Percentiles rank a stretch among this genome's conserved stretches.
Evolutionary conservation across 2,888 invertebrate genomes (phyloP).

Genomic region (Cheilosia vulpina): DNA sequence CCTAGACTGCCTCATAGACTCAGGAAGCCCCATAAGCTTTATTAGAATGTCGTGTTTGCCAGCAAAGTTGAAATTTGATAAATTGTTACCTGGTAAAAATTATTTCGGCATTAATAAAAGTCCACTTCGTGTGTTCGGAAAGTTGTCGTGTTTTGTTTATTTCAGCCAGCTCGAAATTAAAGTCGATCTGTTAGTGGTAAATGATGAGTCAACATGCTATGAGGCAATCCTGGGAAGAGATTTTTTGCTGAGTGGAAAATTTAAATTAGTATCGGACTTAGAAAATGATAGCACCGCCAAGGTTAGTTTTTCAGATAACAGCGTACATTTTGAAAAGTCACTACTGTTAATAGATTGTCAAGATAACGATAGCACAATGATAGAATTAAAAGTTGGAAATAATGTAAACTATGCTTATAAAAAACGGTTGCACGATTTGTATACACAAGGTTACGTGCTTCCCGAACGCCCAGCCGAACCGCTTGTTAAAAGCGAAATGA

Average conservation of each 20-base stretch:
- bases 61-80: slow-evolving; percentile 27
- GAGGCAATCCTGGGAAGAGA: slow-evolving; percentile 29
- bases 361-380: neutral
- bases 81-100: neutral
- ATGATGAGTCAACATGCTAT: slow-evolving; percentile 37
- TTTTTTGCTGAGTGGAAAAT: slow-evolving; percentile 3
- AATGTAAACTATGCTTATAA: too few species aligned
- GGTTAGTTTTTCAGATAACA: neutral
- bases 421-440: too few species aligned
- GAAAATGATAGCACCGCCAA: neutral
- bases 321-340: neutral
- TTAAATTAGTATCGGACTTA: slow-evolving; percentile 1
- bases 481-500: too few species aligned
- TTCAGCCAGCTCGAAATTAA: slow-evolving; percentile 33
- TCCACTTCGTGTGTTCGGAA: slow-evolving; percentile 40
- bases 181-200: slow-evolving; percentile 27
- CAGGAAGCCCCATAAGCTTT: slow-evolving; percentile 66
- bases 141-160: slow-evolving; percentile 43
- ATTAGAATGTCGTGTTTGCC: slow-evolving; percentile 35
- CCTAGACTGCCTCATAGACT: slow-evolving; percentile 72
- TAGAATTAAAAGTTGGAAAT: too few species aligned
- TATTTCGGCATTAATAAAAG: slow-evolving; percentile 67
- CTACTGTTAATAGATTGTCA: too few species aligned
- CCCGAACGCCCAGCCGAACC: too few species aligned
- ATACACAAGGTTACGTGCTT: too few species aligned